A percentile compares a stretch with the other conserved stretches of the same genome.
These are phyloP conservation scores for Hypotaenidia philippensis DNA, from an alignment of 2,797 vertebrate species.

Conservation along the genomic window DNA sequence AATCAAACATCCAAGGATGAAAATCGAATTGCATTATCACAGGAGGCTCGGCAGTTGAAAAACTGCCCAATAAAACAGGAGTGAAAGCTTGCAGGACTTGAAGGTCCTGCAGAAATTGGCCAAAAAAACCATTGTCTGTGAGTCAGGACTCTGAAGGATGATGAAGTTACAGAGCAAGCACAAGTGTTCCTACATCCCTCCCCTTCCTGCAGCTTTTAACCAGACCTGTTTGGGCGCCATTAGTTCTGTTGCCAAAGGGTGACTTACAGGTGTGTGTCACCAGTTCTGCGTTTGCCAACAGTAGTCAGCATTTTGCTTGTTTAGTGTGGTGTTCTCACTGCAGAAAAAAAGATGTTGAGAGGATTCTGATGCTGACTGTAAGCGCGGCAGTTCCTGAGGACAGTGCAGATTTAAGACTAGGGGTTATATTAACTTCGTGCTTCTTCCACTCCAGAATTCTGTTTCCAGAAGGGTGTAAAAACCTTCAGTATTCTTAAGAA, in stretches of 20 bases:
- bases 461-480: background rate
- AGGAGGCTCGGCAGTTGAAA: slow-evolving; percentile 65
- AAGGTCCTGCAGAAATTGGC: slow-evolving; percentile 52
- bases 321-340: background rate
- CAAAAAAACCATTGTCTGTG: slow-evolving; percentile 2
- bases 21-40: slow-evolving; percentile 67
- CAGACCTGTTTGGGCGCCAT: background rate
- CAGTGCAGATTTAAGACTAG: background rate
- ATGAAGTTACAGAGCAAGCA: background rate
- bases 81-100: slow-evolving; percentile 61
- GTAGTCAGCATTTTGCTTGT: background rate
- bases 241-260: background rate
- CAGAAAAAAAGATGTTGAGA: background rate
- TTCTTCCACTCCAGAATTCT: background rate
- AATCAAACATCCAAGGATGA: slow-evolving; percentile 69
- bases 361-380: background rate
- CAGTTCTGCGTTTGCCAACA: background rate
- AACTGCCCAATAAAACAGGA: slow-evolving; percentile 67
- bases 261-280: background rate
- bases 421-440: background rate
- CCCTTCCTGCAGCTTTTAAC: background rate
- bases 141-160: background rate
- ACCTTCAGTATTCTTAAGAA: background rate
- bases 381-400: background rate
- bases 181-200: rapidly evolving